Evolutionary conservation across 2,797 vertebrate genomes (phyloP).

Genomic region (Leuciscus waleckii): DNA sequence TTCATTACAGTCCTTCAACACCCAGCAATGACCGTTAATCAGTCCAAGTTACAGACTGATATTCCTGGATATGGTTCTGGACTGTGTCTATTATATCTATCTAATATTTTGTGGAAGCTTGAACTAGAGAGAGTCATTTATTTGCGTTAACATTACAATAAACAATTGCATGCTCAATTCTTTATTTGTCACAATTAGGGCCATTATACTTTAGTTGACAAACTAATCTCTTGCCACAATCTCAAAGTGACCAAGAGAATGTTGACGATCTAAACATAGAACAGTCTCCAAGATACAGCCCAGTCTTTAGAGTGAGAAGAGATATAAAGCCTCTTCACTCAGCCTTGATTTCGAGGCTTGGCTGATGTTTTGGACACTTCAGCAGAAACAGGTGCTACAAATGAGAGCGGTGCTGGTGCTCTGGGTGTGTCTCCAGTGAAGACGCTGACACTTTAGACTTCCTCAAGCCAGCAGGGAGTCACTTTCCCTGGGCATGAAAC

Average conservation of each 20-base stretch:
- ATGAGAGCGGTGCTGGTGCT: constrained; percentile 9
- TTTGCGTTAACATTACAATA: not conserved
- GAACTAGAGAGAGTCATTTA: not conserved
- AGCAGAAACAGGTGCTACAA: constrained; percentile 58
- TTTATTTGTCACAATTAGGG: constrained; percentile 12
- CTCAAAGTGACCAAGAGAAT: constrained; percentile 16
- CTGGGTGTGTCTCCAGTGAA: constrained; percentile 50
- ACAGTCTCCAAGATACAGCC: constrained; percentile 31
- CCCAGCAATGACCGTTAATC: not conserved
- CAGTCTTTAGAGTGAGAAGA: not conserved
- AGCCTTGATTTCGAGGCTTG: constrained; percentile 43
- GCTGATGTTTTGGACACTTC: constrained; percentile 29
- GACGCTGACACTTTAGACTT: constrained; percentile 65
- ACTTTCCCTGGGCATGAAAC: constrained; percentile 66
- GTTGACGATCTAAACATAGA: constrained; percentile 36
- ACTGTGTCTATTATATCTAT: not conserved
- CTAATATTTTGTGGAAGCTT: not conserved
- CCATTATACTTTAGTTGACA: not conserved
- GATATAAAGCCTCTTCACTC: constrained; percentile 34
- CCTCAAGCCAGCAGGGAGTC: constrained; percentile 59
- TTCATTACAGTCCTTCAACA: not conserved
- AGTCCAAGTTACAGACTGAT: not conserved
- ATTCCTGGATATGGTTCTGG: not conserved
- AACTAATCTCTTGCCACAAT: not conserved
- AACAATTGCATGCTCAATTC: not conserved